These are phyloP conservation scores for Phoebastria nigripes DNA, from an alignment of 2,797 vertebrate genomes.

Conservation along the genomic window DNA sequence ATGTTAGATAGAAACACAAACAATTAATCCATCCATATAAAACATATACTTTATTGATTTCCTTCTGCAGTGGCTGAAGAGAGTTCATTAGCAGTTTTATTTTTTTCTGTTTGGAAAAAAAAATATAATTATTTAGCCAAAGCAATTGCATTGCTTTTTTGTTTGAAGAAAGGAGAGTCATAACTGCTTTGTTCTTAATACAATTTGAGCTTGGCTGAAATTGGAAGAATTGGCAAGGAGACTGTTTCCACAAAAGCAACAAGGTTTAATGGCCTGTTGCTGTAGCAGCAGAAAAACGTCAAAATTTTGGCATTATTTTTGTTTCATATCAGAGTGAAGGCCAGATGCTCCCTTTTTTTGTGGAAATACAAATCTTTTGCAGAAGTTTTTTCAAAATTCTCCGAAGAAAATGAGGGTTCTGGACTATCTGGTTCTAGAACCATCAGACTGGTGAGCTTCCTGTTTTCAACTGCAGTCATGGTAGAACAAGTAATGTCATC, in stretches of 20 bases:
- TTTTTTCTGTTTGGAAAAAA: neutral
- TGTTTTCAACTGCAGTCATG: neutral
- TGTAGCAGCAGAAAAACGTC: neutral
- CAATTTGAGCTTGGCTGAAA: neutral
- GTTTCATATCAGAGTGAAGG: neutral
- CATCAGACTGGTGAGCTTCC: neutral
- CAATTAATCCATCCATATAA: neutral
- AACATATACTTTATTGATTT: neutral
- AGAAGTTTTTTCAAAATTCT: neutral
- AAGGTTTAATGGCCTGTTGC: neutral
- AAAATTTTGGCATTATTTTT: neutral
- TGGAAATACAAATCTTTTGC: neutral
- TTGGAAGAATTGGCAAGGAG: neutral
- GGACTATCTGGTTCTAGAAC: neutral
- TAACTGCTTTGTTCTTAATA: neutral
- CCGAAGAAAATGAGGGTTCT: neutral
- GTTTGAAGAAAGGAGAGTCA: neutral
- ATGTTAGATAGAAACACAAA: slow-evolving; percentile 1
- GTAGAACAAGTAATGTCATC: neutral
- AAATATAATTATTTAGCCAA: neutral
- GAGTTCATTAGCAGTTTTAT: neutral
- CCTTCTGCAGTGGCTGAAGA: neutral
- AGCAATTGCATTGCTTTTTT: neutral
- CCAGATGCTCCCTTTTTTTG: neutral
- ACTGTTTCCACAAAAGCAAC: neutral